Conservation (phyloP, 2,113 vertebrate genomes). For the Albula glossodonta region DNA sequence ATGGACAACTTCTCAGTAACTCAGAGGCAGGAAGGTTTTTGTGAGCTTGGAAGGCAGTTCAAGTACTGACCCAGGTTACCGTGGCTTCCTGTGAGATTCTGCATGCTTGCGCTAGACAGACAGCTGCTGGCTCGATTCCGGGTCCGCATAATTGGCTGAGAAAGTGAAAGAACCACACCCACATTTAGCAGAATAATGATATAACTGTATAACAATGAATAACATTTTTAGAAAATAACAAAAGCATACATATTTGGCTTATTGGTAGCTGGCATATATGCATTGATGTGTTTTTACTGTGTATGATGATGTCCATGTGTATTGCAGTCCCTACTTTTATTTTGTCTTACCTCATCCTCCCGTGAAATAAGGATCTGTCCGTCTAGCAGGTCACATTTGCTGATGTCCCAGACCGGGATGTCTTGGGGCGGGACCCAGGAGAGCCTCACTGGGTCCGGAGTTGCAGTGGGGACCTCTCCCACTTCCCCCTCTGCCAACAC, state of each 20-base stretch:
- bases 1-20: neutral
- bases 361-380: conserved; percentile 76
- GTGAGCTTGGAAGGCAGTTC: neutral
- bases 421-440: conserved; percentile 63
- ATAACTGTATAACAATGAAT: too few relatives aligned
- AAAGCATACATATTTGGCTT: too few relatives aligned
- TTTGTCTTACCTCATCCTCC: conserved; percentile 78
- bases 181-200: neutral
- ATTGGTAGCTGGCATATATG: too few relatives aligned
- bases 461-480: conserved; percentile 13
- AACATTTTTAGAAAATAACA: too few relatives aligned
- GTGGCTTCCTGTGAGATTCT: conserved; percentile 57
- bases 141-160: conserved; percentile 61
- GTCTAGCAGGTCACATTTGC: conserved; percentile 76
- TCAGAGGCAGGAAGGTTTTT: neutral
- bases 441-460: conserved; percentile 32
- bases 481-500: conserved; percentile 33
- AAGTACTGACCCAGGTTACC: conserved; percentile 56
- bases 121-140: conserved; percentile 66
- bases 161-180: neutral
- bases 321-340: neutral
- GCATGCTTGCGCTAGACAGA: conserved; percentile 60
- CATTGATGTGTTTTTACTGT: too few relatives aligned
- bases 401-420: conserved; percentile 84
- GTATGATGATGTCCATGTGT: too few relatives aligned